A percentile compares a stretch with the other conserved stretches of the same genome.
Evolutionary conservation across 1,140 invertebrate genomes (phyloP).

Genomic region (Holotrichia oblita): DNA sequence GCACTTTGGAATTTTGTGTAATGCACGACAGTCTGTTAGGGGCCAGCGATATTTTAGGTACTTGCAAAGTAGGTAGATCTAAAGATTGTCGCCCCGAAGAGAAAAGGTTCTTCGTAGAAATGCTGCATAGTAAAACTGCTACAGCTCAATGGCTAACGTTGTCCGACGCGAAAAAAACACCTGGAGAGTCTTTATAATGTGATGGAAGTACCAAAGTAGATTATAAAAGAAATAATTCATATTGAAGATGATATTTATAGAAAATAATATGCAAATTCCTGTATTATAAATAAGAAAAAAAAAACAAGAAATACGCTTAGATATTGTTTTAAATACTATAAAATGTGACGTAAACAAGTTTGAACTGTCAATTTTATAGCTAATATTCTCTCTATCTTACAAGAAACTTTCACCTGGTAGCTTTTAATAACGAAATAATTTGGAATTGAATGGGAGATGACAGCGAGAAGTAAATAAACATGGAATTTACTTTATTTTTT

Average conservation of each 20-base stretch:
- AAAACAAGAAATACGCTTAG: too few species aligned
- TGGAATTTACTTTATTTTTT: too few species aligned
- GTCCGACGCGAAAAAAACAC: slow-evolving; percentile 49
- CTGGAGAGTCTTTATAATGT: background rate
- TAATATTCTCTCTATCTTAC: too few species aligned
- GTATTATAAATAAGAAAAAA: too few species aligned
- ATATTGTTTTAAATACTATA: too few species aligned
- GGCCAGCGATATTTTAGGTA: slow-evolving; percentile 65
- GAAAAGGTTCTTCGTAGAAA: slow-evolving; percentile 65
- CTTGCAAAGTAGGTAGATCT: slow-evolving; percentile 63
- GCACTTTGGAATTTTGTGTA: slow-evolving; percentile 65
- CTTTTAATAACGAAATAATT: too few species aligned
- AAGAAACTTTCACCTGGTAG: too few species aligned
- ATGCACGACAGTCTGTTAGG: slow-evolving; percentile 66
- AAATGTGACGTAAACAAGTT: too few species aligned
- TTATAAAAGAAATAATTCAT: background rate
- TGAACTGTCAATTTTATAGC: too few species aligned
- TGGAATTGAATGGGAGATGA: too few species aligned
- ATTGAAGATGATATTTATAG: background rate
- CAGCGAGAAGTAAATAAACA: too few species aligned
- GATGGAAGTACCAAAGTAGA: background rate
- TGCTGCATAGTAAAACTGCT: slow-evolving; percentile 66
- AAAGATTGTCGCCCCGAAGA: slow-evolving; percentile 61
- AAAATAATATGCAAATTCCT: too few species aligned
- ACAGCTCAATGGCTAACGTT: slow-evolving; percentile 68